Evolutionary conservation across 2,888 invertebrate genomes (phyloP).

Genomic region (Gibbula magus): DNA sequence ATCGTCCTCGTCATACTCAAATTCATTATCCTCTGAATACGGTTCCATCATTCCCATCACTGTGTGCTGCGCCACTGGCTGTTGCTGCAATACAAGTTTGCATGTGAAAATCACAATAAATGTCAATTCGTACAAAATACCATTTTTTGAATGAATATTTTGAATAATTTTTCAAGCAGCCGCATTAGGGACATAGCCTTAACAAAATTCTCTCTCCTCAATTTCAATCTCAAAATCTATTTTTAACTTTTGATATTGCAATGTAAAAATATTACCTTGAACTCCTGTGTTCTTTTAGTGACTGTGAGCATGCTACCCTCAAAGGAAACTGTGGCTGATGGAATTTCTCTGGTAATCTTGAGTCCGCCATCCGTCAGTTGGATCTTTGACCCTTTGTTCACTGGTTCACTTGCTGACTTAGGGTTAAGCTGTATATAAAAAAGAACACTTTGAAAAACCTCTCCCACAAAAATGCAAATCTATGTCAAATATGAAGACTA

Average conservation of each 20-base stretch:
- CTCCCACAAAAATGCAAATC: background rate
- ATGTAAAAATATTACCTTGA: background rate
- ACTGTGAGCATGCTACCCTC: constrained; percentile 25
- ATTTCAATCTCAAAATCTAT: no score
- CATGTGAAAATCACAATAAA: no score
- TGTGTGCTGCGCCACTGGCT: background rate
- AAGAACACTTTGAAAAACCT: background rate
- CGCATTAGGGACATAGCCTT: no score
- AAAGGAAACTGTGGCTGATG: constrained; percentile 17
- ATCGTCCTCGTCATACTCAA: background rate
- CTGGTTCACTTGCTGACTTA: background rate
- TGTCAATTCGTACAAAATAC: no score
- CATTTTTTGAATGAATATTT: no score
- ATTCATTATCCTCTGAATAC: constrained; percentile 1
- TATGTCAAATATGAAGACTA: no score
- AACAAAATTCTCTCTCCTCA: no score
- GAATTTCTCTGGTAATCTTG: constrained; percentile 13
- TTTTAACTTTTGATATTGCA: no score
- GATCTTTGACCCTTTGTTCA: background rate
- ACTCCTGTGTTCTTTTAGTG: constrained; percentile 17
- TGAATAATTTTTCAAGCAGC: no score
- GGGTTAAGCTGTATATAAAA: background rate
- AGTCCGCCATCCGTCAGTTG: constrained; percentile 1
- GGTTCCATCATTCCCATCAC: background rate
- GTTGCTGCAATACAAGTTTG: background rate